Base-by-base conservation (phyloP, 53 echinoderm and acorn worm genomes). In the Patiria pectinifera region DNA sequence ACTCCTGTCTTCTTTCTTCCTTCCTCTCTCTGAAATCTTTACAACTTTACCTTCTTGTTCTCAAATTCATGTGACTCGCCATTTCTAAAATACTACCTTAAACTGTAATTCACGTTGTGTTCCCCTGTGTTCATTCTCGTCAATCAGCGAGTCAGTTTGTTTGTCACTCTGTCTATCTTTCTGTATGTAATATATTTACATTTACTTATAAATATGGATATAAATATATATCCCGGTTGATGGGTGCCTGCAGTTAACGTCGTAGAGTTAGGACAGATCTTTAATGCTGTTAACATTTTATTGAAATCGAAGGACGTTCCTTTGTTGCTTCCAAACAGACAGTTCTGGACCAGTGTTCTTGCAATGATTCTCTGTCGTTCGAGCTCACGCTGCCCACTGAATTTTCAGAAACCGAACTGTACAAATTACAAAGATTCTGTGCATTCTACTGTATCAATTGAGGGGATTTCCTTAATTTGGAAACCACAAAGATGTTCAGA, bases 121-220 rank as follows among this genome's bases (percentile, higher is more conserved):
- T 71, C 9, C 48, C 46, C 71, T 86, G 71, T 44, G 43, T 69
- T 13, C 18, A 16, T 60, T 63, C 62, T 85, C 85, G 71, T 63
- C 71, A 43, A 43, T 25, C 26, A 23, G 66, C 66, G 18, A 66
- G 75, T 74, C 86, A 86, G 76, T 19, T 21, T n/a, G 86, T 86
- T 48, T 48, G 86, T 74, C 25, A 81, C 80, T 87, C 19, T 81
- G 90, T 90, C 78, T 69, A 62, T 90, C 90, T 90, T 90, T 90
- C 81, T 90, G 90, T 90, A 90, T 87, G 87, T 87, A 87, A 87
- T 90, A 90, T 90, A 90, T 90, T 90, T 90, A 90, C 90, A 90
- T 90, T 90, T 90, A 90, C 78, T 74, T 90, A 90, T 90, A 90
- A 90, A 90, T 90, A 90, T 90, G 90, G 90, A 70, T 90, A 90